phyloP scores from a whole-genome alignment of 1,140 invertebrate species.

The Drosophila ohnishii region DNA sequence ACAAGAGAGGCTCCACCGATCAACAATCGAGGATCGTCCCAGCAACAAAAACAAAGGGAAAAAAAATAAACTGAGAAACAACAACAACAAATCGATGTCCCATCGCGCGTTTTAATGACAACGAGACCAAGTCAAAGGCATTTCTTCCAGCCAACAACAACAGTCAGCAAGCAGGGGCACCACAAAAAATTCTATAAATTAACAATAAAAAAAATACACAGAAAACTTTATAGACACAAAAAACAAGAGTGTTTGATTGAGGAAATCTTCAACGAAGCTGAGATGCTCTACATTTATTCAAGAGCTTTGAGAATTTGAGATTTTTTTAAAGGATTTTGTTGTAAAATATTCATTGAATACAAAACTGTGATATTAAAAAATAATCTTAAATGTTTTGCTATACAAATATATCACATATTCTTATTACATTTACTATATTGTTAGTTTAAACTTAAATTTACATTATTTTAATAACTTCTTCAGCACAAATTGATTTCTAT shows the following conservation, averaged over 20 bases:
- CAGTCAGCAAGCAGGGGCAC: conserved; percentile 9
- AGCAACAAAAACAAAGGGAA: conserved; percentile 40
- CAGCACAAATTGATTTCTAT: not conserved
- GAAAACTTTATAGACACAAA: conserved; percentile 66
- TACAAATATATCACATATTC: no score
- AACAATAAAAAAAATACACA: conserved; percentile 68
- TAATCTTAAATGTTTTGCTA: no score
- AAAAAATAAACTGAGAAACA: conserved; percentile 34
- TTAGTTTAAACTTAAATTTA: no score
- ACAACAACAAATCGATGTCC: conserved; percentile 68
- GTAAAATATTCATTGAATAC: no score
- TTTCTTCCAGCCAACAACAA: conserved; percentile 50
- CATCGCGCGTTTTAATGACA: conserved; percentile 81
- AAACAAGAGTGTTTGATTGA: conserved; percentile 20
- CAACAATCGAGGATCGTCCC: conserved; percentile 31
- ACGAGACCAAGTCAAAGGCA: conserved; percentile 73
- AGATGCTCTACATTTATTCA: conserved; percentile 4
- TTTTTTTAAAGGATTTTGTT: not conserved
- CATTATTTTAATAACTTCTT: not conserved
- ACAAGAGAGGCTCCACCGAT: conserved; percentile 12
- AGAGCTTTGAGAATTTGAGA: not conserved
- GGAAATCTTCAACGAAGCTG: not conserved
- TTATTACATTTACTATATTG: no score
- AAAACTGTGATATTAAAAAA: no score
- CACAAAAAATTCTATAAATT: conserved; percentile 78